Conservation (phyloP, 2,113 vertebrate species). For the Lipotes vexillifer region DNA sequence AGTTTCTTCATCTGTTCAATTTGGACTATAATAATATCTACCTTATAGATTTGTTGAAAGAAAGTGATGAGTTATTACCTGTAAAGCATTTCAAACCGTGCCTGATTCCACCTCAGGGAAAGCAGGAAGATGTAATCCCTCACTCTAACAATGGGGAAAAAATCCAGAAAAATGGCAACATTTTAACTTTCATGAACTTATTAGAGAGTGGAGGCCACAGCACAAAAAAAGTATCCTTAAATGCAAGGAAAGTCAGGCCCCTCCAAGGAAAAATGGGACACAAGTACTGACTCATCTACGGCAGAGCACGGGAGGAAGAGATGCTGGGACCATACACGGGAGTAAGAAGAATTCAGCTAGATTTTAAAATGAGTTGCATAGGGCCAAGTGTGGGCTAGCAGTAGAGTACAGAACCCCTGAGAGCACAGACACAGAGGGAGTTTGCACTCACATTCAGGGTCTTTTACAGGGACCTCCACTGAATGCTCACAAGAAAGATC, state of each 20-base stretch:
- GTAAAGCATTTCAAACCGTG: neutral
- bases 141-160: neutral
- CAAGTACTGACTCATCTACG: neutral
- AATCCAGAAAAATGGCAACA: neutral
- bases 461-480: neutral
- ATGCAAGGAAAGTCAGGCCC: neutral
- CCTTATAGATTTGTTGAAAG: neutral
- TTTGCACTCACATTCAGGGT: neutral
- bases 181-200: neutral
- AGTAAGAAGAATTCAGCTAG: neutral
- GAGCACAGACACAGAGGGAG: neutral
- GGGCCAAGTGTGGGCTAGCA: neutral
- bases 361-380: neutral
- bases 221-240: neutral
- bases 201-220: neutral
- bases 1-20: neutral
- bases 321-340: neutral
- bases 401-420: neutral
- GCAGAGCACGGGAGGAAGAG: neutral
- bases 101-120: neutral
- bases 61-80: neutral
- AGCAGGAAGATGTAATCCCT: neutral
- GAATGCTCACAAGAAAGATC: neutral
- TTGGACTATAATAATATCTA: neutral
- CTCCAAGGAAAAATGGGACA: neutral